Percentiles rank a stretch among this genome's conserved stretches.
phyloP scores from a whole-genome alignment of 2,888 invertebrate species.

The Ophioninae sp. region DNA sequence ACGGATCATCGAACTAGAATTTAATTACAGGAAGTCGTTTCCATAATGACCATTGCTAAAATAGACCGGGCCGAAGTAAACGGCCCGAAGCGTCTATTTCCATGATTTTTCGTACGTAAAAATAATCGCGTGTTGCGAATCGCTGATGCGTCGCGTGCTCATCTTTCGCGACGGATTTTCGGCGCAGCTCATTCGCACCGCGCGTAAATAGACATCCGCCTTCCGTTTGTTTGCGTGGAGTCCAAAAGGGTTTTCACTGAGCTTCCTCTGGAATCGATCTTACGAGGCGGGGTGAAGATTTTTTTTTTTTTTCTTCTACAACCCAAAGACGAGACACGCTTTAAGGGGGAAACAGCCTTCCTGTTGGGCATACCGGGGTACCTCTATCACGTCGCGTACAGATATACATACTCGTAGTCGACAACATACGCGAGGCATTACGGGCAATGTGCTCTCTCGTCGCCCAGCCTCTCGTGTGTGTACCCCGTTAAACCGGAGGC shows the following conservation, averaged over 20 bases:
- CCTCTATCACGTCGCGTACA: constrained; percentile 9
- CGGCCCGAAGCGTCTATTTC: neutral
- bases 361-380: neutral
- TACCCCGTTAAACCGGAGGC: constrained; percentile 37
- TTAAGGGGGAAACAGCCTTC: constrained; percentile 46
- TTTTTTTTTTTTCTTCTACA: neutral
- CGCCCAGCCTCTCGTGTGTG: constrained; percentile 24
- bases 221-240: constrained; percentile 43
- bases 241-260: constrained; percentile 28
- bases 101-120: neutral
- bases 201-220: constrained; percentile 26
- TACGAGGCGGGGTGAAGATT: constrained; percentile 11
- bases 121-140: neutral
- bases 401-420: neutral
- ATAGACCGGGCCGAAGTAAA: neutral
- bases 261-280: constrained; percentile 41
- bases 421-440: constrained; percentile 13
- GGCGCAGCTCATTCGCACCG: neutral
- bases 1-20: neutral
- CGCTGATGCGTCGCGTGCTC: neutral
- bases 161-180: constrained; percentile 6
- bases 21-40: neutral
- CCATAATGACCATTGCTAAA: neutral
- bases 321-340: constrained; percentile 42
- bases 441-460: constrained; percentile 47